A percentile compares a stretch with the other conserved stretches of the same genome.
phyloP scores from a whole-genome alignment of 2,888 invertebrate species.

The Drosophila mayaguana region DNA sequence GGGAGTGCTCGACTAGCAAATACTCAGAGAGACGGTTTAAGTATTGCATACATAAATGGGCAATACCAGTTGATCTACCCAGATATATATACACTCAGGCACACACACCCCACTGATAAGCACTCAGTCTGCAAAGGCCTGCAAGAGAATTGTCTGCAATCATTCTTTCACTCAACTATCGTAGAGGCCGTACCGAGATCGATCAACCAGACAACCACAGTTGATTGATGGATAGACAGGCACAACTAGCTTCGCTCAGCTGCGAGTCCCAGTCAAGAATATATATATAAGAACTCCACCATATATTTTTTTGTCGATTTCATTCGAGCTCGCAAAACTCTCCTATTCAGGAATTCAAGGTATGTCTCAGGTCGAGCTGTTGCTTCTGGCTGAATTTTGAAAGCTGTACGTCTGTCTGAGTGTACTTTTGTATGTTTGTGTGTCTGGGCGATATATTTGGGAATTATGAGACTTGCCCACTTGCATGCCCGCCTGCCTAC shows the following conservation, averaged over 20 bases:
- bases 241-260: not conserved
- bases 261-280: not conserved
- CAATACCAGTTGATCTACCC: not conserved
- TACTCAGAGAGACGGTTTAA: not conserved
- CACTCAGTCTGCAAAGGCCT: no score
- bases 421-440: conserved; percentile 5
- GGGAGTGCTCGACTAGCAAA: not conserved
- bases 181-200: no score
- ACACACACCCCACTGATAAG: no score
- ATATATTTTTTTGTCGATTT: not conserved
- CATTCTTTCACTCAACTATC: no score
- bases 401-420: not conserved
- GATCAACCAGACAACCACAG: no score
- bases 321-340: not conserved
- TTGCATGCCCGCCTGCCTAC: not conserved
- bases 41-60: not conserved
- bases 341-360: not conserved
- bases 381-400: conserved; percentile 24
- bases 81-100: no score
- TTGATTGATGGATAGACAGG: no score
- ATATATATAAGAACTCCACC: not conserved
- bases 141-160: no score
- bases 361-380: conserved; percentile 34
- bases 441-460: conserved; percentile 36
- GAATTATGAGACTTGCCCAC: conserved; percentile 21